phyloP scores from a whole-genome alignment of 2,888 invertebrate genomes.

The Mamestra brassicae region DNA sequence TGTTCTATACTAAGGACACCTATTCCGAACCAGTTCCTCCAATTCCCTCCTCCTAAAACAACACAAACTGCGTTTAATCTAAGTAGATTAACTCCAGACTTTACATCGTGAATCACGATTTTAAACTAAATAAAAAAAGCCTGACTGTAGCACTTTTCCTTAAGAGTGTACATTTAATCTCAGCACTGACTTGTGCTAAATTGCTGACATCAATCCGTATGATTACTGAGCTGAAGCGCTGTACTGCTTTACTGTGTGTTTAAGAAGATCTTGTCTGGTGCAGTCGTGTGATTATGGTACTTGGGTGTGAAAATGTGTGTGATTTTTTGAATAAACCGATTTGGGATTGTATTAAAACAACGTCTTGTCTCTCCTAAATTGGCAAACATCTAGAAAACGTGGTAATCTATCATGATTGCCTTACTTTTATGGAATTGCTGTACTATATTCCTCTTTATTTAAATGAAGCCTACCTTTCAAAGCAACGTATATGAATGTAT shows the following conservation, averaged over 20 bases:
- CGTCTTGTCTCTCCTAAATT: too few species aligned
- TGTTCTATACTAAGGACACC: background rate
- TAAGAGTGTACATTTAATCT: constrained; percentile 84
- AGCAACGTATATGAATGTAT: too few species aligned
- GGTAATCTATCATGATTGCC: too few species aligned
- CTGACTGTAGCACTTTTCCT: constrained; percentile 70
- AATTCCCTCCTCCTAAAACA: constrained; percentile 17
- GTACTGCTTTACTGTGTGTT: constrained; percentile 57
- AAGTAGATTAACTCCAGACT: constrained; percentile 69
- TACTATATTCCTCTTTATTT: too few species aligned
- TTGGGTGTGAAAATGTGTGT: constrained; percentile 2
- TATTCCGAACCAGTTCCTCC: too few species aligned
- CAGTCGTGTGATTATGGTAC: constrained; percentile 14
- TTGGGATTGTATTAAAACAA: constrained; percentile 5
- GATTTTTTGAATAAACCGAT: constrained; percentile 3
- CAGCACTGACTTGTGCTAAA: constrained; percentile 77
- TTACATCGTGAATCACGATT: constrained; percentile 73
- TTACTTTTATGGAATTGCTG: too few species aligned
- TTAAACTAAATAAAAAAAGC: constrained; percentile 68
- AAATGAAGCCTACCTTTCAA: too few species aligned
- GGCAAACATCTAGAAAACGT: too few species aligned
- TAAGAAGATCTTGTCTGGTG: constrained; percentile 58
- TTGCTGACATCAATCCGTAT: constrained; percentile 82
- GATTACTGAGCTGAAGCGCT: constrained; percentile 74
- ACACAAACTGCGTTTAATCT: constrained; percentile 50